phyloP scores from a whole-genome alignment of 2,113 vertebrate genomes.

The Oreocharis arfaki region DNA sequence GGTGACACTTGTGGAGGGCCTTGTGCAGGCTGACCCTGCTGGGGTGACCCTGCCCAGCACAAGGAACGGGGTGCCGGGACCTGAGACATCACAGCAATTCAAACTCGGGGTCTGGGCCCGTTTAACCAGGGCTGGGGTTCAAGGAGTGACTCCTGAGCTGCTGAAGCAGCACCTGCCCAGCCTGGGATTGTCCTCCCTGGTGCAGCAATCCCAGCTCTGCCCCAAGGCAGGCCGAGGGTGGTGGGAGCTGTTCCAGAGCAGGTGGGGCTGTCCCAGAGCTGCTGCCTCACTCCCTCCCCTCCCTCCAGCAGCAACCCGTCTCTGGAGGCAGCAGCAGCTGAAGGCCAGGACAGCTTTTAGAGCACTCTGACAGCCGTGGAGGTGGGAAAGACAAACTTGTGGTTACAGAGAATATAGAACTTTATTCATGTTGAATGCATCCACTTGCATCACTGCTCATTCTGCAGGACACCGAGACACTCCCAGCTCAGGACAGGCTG shows the following conservation, averaged over 20 bases:
- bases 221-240: background rate
- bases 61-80: rapidly evolving
- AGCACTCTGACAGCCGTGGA: background rate
- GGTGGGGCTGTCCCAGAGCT: background rate
- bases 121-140: background rate
- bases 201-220: background rate
- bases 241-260: background rate
- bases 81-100: background rate
- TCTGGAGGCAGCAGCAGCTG: background rate
- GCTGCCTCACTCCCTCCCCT: background rate
- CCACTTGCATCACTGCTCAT: background rate
- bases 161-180: background rate
- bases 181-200: background rate
- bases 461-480: background rate
- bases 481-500: background rate
- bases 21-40: rapidly evolving
- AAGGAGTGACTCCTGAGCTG: background rate
- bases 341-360: background rate
- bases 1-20: no score
- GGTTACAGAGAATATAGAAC: background rate
- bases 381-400: background rate
- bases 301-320: background rate
- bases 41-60: background rate
- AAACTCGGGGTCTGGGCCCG: background rate
- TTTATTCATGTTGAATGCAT: constrained; percentile 16